Percentiles rank a stretch among this genome's conserved stretches.
Conservation (phyloP, 2,888 invertebrate species). For the Timandra comae region DNA sequence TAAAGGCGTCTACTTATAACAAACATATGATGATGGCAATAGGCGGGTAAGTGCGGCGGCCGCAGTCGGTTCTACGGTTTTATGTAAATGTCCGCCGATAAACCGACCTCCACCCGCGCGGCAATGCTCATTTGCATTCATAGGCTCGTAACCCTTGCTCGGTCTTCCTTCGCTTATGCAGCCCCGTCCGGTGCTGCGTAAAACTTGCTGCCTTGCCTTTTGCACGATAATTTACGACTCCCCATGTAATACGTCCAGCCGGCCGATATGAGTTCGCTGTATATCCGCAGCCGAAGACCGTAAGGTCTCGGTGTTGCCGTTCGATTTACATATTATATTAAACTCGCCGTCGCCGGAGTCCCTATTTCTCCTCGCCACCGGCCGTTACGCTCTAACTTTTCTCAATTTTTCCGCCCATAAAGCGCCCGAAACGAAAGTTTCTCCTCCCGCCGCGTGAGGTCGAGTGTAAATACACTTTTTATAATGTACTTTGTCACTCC, state of each 20-base stretch:
- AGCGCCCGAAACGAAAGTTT: constrained; percentile 71
- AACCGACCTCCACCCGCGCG: constrained; percentile 58
- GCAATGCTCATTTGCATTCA: constrained; percentile 74
- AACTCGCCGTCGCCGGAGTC: constrained; percentile 57
- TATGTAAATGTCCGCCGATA: constrained; percentile 71
- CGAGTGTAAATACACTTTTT: constrained; percentile 74
- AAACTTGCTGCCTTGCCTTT: constrained; percentile 66
- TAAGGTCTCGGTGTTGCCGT: constrained; percentile 64
- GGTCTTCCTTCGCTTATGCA: constrained; percentile 54
- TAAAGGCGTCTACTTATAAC: constrained; percentile 44
- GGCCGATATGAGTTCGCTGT: constrained; percentile 64
- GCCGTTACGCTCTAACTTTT: constrained; percentile 75
- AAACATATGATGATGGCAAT: constrained; percentile 48
- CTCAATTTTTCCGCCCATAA: constrained; percentile 76
- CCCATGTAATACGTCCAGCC: constrained; percentile 67
- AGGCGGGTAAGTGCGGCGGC: constrained; percentile 48
- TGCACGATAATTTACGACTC: constrained; percentile 72
- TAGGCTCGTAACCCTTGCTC: constrained; percentile 74
- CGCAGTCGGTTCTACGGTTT: constrained; percentile 55
- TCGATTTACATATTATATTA: constrained; percentile 77
- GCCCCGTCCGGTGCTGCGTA: constrained; percentile 54
- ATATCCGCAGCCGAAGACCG: constrained; percentile 48
- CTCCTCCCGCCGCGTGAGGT: constrained; percentile 65
- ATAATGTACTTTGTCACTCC: constrained; percentile 71
- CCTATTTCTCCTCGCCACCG: constrained; percentile 62